Conservation (phyloP, 2,888 invertebrate genomes). For the Aporophyla nigra region DNA sequence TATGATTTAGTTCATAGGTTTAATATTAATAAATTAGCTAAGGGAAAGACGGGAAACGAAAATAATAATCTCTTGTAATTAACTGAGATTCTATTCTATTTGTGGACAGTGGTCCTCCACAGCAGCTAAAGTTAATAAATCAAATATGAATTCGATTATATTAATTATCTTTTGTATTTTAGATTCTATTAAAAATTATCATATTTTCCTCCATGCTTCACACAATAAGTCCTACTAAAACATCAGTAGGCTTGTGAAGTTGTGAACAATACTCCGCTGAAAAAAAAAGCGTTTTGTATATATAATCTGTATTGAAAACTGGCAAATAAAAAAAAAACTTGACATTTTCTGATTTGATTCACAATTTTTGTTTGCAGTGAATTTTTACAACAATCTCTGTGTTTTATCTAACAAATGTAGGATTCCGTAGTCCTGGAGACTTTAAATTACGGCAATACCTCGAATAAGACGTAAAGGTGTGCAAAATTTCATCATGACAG, state of each 20-base stretch:
- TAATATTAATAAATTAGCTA: not conserved
- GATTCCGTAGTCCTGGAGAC: constrained; percentile 73
- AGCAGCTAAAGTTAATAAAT: not conserved
- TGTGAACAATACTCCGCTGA: not conserved
- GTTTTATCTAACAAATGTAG: constrained; percentile 85
- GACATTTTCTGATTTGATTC: constrained; percentile 81
- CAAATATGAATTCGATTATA: not conserved
- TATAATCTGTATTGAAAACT: constrained; percentile 68
- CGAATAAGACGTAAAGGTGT: constrained; percentile 60
- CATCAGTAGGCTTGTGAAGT: too few relatives aligned
- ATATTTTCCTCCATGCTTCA: not conserved
- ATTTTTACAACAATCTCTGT: constrained; percentile 79
- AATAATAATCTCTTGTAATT: not conserved
- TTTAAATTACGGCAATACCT: constrained; percentile 70
- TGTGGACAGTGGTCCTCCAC: too few relatives aligned
- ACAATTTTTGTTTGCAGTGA: constrained; percentile 84
- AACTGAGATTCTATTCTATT: not conserved
- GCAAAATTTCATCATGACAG: constrained; percentile 85
- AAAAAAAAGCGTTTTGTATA: not conserved
- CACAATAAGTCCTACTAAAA: not conserved
- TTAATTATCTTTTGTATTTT: not conserved
- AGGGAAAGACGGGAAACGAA: not conserved
- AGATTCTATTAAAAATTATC: too few relatives aligned
- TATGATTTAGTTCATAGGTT: too few relatives aligned
- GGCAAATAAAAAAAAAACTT: constrained; percentile 75